These are phyloP conservation scores for Epirrhoe tristata DNA, from an alignment of 2,888 invertebrate species.

Conservation along the genomic window DNA sequence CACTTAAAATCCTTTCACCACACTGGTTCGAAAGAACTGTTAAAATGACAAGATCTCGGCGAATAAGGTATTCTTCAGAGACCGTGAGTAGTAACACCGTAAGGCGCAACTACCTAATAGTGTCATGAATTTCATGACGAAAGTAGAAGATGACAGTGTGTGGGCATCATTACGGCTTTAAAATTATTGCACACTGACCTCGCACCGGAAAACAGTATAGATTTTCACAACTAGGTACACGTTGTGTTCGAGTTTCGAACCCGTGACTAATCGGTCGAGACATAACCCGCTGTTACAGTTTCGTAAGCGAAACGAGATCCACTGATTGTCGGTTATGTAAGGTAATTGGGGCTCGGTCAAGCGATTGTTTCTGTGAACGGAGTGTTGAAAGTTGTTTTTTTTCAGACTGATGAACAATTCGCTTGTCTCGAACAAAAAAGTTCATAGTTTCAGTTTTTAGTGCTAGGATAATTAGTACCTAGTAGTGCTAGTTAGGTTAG, in stretches of 20 bases:
- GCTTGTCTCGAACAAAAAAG: background rate
- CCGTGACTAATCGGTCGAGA: slow-evolving; percentile 57
- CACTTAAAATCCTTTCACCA: too few species aligned
- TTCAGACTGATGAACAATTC: background rate
- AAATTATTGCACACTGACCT: slow-evolving; percentile 13
- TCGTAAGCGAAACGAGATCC: slow-evolving; percentile 35
- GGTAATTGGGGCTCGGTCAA: slow-evolving; percentile 24
- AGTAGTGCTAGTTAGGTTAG: background rate
- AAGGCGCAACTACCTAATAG: too few species aligned
- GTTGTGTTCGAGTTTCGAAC: slow-evolving; percentile 51
- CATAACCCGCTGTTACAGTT: slow-evolving; percentile 49
- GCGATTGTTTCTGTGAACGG: slow-evolving; percentile 9
- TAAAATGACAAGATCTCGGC: too few species aligned
- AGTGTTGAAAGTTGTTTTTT: background rate
- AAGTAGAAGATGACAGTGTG: too few species aligned
- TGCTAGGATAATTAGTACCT: background rate
- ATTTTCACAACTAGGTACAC: slow-evolving; percentile 46
- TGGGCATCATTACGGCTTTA: background rate
- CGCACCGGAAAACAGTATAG: slow-evolving; percentile 23
- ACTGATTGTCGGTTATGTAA: slow-evolving; percentile 32
- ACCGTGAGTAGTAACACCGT: too few species aligned
- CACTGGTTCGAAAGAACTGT: too few species aligned
- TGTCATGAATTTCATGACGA: too few species aligned
- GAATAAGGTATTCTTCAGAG: too few species aligned
- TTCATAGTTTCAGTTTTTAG: background rate